Base-by-base conservation (phyloP, 2,888 invertebrate genomes). In the Thymelicus sylvestris region DNA sequence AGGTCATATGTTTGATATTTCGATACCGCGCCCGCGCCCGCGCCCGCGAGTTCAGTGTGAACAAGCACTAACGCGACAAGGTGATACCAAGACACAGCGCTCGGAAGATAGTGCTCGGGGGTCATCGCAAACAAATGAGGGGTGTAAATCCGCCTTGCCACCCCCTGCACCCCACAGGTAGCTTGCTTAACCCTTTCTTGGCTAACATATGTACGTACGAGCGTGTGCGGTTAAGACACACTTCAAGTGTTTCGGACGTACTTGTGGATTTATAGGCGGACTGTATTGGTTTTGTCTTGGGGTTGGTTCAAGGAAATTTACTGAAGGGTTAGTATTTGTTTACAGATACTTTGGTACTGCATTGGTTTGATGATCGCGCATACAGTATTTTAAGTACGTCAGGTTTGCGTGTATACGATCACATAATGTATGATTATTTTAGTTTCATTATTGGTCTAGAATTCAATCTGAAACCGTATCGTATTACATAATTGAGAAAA, bases 111-210 rank as follows among this genome's bases (percentile, higher is more conserved):
- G 86, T 87, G 84, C 87, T 88, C 79, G 87, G 92, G 94, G 95
- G 95, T 95, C 95, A 95, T 95, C 94, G 94, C 95, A 95, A 95
- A 95, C 95, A 95, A 95, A 95, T 95, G 95, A 95, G 95, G 95
- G 93, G 95, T 92, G 95, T 95, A 94, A 95, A 95, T 94, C 94
- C 94, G 87, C 91, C 90, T 88, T 77, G 78, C 81, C 78, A 77
- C 78, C 74, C 76, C 79, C 74, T 71, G 74, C 72, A 74, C 84
- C 80, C 83, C 81, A 78, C 86, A 88, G 90, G 90, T 90, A 88
- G 86, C 87, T 89, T 87, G 87, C 91, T 89, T 87, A 91, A 92
- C 92, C 92, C 92, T 92, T 92, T 91, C 91, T 91, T 90, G 85
- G 89, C 87, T 91, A 92, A 91, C 92, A 86, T 92, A 91, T 90